phyloP scores from a whole-genome alignment of 2,888 invertebrate genomes.

The Polydrusus pterygomalis region DNA sequence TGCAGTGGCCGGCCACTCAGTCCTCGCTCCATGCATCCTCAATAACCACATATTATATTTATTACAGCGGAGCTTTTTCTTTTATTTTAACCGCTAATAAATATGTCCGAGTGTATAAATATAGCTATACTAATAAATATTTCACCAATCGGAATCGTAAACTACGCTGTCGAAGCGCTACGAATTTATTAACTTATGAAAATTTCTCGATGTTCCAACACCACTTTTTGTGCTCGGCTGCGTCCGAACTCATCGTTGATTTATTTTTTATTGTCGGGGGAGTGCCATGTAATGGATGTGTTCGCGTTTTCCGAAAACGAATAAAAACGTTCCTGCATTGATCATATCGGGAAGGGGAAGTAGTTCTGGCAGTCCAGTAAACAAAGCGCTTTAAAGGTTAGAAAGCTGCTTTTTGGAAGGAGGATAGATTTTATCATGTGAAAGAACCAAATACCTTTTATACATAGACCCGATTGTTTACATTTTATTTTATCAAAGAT shows the following conservation, averaged over 20 bases:
- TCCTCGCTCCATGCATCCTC: conserved; percentile 54
- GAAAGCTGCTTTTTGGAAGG: too few relatives aligned
- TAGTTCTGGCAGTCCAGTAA: too few relatives aligned
- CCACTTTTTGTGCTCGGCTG: conserved; percentile 44
- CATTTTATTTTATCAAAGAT: too few relatives aligned
- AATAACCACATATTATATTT: conserved; percentile 56
- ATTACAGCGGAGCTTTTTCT: conserved; percentile 63
- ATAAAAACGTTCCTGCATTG: too few relatives aligned
- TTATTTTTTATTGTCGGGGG: conserved; percentile 38
- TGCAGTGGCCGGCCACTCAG: conserved; percentile 48
- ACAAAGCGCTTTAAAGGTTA: too few relatives aligned
- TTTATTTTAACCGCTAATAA: conserved; percentile 71
- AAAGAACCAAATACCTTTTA: too few relatives aligned
- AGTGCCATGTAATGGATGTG: conserved; percentile 23
- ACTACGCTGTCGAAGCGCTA: conserved; percentile 55
- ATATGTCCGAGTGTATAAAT: conserved; percentile 69
- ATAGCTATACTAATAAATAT: conserved; percentile 70
- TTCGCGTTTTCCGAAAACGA: too few relatives aligned
- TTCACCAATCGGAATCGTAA: conserved; percentile 62
- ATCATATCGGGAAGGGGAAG: too few relatives aligned
- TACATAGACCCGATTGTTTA: too few relatives aligned
- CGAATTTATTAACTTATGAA: conserved; percentile 59
- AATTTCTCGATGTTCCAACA: conserved; percentile 56
- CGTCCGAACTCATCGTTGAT: conserved; percentile 33
- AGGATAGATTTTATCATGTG: too few relatives aligned